phyloP scores from a whole-genome alignment of 2,888 invertebrate genomes.

The Melanophora roralis region DNA sequence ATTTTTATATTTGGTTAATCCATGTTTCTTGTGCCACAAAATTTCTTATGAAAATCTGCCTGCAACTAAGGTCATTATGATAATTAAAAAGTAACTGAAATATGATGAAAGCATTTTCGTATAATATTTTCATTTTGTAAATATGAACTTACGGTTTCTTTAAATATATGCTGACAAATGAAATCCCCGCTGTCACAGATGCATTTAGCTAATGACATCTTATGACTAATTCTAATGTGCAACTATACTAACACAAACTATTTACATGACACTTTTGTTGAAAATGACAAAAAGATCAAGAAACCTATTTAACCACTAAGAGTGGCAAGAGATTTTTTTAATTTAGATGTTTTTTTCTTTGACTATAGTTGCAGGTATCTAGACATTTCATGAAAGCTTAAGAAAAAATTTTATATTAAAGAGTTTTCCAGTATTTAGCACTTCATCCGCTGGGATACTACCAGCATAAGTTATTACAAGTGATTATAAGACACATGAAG shows the following conservation, averaged over 20 bases:
- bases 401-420: no score
- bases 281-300: background rate
- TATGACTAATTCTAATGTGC: conserved; percentile 49
- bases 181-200: conserved; percentile 48
- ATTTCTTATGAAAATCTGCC: conserved; percentile 28
- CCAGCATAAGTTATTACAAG: no score
- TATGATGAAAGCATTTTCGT: conserved; percentile 9
- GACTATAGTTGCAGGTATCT: background rate
- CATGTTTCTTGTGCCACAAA: background rate
- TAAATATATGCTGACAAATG: conserved; percentile 1
- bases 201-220: conserved; percentile 58
- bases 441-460: no score
- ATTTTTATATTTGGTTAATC: no score
- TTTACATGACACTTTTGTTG: background rate
- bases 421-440: no score
- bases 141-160: background rate
- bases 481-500: no score
- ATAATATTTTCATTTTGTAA: no score
- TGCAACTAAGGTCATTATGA: conserved; percentile 49
- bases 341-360: background rate
- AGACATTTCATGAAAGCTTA: no score
- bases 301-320: background rate
- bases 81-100: conserved; percentile 52
- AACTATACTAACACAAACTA: background rate
- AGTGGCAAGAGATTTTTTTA: background rate